These are phyloP conservation scores for Meandrina meandrites DNA, from an alignment of 92 coral and sea anemone species.

Conservation along the genomic window DNA sequence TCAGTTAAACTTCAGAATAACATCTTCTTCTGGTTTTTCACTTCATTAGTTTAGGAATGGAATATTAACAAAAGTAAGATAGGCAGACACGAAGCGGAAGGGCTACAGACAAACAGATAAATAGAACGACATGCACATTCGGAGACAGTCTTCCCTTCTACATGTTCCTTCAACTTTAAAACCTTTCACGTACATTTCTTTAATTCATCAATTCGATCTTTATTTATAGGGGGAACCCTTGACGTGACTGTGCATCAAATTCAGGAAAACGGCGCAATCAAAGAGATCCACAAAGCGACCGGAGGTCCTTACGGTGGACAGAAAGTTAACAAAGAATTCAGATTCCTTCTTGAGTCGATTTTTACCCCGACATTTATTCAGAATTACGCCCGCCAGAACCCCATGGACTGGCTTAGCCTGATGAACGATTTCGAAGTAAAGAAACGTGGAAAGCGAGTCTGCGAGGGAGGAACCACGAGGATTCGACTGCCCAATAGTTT, in stretches of 20 bases:
- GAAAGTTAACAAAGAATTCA: constrained; percentile 15
- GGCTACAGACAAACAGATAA: no score
- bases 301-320: constrained; percentile 29
- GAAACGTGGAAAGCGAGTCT: background rate
- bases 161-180: no score
- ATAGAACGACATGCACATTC: no score
- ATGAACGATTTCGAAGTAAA: constrained; percentile 15
- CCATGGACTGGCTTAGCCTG: constrained; percentile 9
- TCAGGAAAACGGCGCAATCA: background rate
- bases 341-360: background rate
- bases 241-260: constrained; percentile 19
- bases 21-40: no score
- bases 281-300: background rate
- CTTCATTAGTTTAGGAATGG: no score
- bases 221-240: background rate
- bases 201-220: background rate
- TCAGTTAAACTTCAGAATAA: no score
- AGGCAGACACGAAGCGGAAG: no score
- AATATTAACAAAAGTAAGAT: no score
- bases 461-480: background rate
- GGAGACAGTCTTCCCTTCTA: no score
- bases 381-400: background rate
- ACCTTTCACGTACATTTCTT: no score
- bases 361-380: background rate
- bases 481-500: constrained; percentile 19